Conservation (phyloP, 2,113 vertebrate species). For the Cinclus cinclus region DNA sequence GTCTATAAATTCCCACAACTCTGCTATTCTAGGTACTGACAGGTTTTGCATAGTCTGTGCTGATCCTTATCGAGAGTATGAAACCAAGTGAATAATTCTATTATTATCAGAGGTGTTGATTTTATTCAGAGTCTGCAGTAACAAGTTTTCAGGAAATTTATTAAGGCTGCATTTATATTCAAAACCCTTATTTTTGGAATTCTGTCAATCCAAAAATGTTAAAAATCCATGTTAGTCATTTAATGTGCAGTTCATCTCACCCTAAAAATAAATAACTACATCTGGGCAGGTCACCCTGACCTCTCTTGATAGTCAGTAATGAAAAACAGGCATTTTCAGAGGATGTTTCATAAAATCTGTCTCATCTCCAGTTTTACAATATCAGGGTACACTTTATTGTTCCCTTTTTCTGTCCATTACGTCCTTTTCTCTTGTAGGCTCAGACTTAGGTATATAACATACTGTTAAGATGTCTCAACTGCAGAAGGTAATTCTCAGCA, state of each 20-base stretch:
- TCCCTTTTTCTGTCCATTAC: not conserved
- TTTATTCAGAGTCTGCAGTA: not conserved
- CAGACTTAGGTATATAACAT: not conserved
- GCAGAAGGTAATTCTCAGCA: not conserved
- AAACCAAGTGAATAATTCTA: not conserved
- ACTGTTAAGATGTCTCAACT: not conserved
- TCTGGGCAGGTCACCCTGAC: not conserved
- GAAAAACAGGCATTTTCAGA: not conserved
- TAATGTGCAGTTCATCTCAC: not conserved
- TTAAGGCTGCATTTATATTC: not conserved
- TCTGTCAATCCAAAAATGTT: not conserved
- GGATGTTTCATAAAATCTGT: not conserved
- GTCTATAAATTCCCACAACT: not conserved
- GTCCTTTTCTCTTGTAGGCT: not conserved
- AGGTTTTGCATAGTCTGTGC: not conserved
- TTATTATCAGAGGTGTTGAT: not conserved
- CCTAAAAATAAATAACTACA: not conserved
- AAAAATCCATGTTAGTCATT: not conserved
- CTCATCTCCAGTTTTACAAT: not conserved
- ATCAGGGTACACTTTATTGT: not conserved
- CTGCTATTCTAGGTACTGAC: not conserved
- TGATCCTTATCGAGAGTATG: not conserved
- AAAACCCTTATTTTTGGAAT: not conserved
- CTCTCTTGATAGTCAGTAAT: not conserved
- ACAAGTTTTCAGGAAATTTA: not conserved